A percentile compares a stretch with the other conserved stretches of the same genome.
phyloP scores from a whole-genome alignment of 2,797 vertebrate species.

The Neosilurus hyrtlii region DNA sequence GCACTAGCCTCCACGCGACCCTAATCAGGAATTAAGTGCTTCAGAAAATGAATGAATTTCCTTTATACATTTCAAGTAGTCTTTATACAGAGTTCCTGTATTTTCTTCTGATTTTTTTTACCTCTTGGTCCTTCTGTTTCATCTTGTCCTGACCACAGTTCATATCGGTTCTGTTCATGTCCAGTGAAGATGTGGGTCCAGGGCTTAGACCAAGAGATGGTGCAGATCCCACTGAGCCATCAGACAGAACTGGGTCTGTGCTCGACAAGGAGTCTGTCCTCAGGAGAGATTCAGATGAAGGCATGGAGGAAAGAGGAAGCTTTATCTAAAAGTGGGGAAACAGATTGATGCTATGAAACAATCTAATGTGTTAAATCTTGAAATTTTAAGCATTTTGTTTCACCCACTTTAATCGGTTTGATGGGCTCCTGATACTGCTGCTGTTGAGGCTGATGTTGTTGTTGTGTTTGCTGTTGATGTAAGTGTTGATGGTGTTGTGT shows the following conservation, averaged over 20 bases:
- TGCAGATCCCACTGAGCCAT: slow-evolving; percentile 74
- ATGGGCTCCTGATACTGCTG: slow-evolving; percentile 74
- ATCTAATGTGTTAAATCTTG: not conserved
- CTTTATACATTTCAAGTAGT: not conserved
- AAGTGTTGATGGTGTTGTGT: slow-evolving; percentile 63
- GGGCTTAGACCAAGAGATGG: slow-evolving; percentile 72
- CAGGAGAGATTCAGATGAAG: slow-evolving; percentile 69
- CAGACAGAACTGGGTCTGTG: slow-evolving; percentile 71
- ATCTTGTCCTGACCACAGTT: slow-evolving; percentile 80
- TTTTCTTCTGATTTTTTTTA: slow-evolving; percentile 42
- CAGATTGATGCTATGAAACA: not conserved
- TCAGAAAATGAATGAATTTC: too few species aligned
- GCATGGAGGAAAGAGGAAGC: slow-evolving; percentile 63
- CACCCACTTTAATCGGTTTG: slow-evolving; percentile 82
- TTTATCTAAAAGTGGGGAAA: slow-evolving; percentile 63
- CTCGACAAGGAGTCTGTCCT: slow-evolving; percentile 74
- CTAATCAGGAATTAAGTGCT: too few species aligned
- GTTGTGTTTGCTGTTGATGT: slow-evolving; percentile 63
- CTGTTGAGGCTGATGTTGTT: slow-evolving; percentile 60
- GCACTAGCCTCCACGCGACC: too few species aligned
- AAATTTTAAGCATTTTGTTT: not conserved
- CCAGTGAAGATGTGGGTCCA: slow-evolving; percentile 69
- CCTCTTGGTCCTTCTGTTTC: slow-evolving; percentile 81
- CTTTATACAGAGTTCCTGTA: not conserved
- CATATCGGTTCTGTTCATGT: slow-evolving; percentile 77